Evolutionary conservation across 92 coral and sea anemone genomes (phyloP).

Genomic region (Siderastrea siderea): DNA sequence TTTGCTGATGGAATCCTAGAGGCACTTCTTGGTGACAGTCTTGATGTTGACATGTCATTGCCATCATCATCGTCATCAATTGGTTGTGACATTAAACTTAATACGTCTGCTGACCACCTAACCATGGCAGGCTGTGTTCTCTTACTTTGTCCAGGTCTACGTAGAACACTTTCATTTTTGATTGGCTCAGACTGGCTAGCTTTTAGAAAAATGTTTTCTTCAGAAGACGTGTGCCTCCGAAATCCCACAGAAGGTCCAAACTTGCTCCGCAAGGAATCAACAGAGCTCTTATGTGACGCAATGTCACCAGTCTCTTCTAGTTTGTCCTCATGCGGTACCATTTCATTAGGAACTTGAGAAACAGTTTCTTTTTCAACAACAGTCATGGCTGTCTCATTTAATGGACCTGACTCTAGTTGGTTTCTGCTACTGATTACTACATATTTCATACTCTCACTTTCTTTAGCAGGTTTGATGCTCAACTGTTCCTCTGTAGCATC

Average conservation of each 20-base stretch:
- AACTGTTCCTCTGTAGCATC: neutral
- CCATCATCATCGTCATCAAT: conserved; percentile 33
- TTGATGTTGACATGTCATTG: conserved; percentile 2
- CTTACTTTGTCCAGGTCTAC: conserved; percentile 26
- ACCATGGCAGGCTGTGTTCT: conserved; percentile 64
- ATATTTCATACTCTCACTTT: conserved; percentile 9
- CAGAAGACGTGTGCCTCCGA: conserved; percentile 60
- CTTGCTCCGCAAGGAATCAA: conserved; percentile 56
- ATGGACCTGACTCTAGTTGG: neutral
- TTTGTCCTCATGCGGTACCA: neutral
- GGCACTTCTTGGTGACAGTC: conserved; percentile 26
- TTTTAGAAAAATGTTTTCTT: conserved; percentile 51
- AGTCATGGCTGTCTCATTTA: neutral
- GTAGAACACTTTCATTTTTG: conserved; percentile 20
- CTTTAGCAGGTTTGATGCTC: neutral
- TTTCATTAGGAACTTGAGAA: conserved; percentile 9
- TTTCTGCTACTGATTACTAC: conserved; percentile 7
- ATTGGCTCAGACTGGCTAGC: conserved; percentile 26
- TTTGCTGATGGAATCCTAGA: neutral
- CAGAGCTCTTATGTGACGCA: conserved; percentile 7
- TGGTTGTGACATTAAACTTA: conserved; percentile 58
- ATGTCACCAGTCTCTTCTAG: neutral
- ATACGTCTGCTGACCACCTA: conserved; percentile 86
- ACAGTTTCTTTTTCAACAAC: neutral
- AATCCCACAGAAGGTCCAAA: conserved; percentile 72